phyloP scores from a whole-genome alignment of 2,113 vertebrate species.

The Forbesichthys agassizii region DNA sequence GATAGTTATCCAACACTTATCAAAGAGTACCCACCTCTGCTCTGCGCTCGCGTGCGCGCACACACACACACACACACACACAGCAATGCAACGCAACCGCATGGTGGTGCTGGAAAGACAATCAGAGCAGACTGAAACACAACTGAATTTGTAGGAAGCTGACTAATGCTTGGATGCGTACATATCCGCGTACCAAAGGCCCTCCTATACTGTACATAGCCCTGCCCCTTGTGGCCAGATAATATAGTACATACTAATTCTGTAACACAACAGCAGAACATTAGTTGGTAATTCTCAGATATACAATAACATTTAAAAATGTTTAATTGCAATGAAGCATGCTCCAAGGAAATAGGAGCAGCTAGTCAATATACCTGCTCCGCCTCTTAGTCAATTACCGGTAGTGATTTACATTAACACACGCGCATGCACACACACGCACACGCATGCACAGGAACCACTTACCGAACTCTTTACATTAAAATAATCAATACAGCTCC shows the following conservation, averaged over 20 bases:
- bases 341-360: not conserved
- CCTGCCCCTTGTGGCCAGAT: too few relatives aligned
- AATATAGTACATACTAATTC: too few relatives aligned
- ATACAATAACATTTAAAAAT: not conserved
- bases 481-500: constrained; percentile 54
- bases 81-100: not conserved
- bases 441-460: not conserved
- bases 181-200: too few relatives aligned
- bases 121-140: not conserved
- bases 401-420: constrained; percentile 48
- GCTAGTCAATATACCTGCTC: constrained; percentile 41
- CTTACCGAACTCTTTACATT: constrained; percentile 44
- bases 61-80: constrained; percentile 1
- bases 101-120: not conserved
- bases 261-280: too few relatives aligned
- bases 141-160: not conserved
- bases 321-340: not conserved
- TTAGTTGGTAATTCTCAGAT: not conserved
- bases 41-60: not conserved
- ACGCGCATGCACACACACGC: not conserved
- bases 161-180: not conserved
- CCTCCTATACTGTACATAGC: too few relatives aligned
- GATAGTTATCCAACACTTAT: constrained; percentile 27
- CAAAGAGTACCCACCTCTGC: not conserved
- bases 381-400: constrained; percentile 41